Base-by-base conservation (phyloP, 2,888 invertebrate genomes). In the Cordilura impudica region DNA sequence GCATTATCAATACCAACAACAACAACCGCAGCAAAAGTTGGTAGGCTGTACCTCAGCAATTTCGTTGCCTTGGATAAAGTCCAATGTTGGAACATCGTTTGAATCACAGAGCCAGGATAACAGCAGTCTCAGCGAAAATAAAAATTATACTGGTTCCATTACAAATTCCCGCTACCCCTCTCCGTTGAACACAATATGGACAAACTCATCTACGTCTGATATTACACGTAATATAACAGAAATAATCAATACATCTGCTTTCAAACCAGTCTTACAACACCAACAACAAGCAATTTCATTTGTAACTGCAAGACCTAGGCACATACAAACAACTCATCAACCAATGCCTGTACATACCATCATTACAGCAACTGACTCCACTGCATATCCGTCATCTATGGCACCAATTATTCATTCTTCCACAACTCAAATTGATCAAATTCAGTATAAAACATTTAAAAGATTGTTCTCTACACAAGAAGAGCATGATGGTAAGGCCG, bases 41-140 rank as follows among this genome's bases (percentile, higher is more conserved):
- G 72, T 65, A 19, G 66, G 65, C 35, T 60, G 23, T 4, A 78
- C 56, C 4, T 56, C 67, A 5, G 90, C 92, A 67, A 91, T 93
- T 81, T 84, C 90, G 0, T 91, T 95, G 88, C 93, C 94, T 0
- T 95, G 92, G 94, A 90, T 92, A 76, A 94, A 93, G 84, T 91
- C 84, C 2, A 14, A 66, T 12, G 83, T 82, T 18, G 21, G 69
- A 58, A 29, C 53, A 7, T 69, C 81, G 35, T 85, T 81, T 23
- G 54, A 56, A 2, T 12, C 21, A 6, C 39, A 53, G 26, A 45
- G 4, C 10, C 6, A 31, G 4, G 51, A 70, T 16, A 39, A 26
- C 16, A 31, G 26, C 1, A 39, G n/a, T n/a, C 4, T 4, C 1
- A 39, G 35, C 4, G 35, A 39, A n/a, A 39, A 39, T 39, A 39